Evolutionary conservation across 2,797 vertebrate species (phyloP), one percentile per base, ranked within the genome.

Genomic region (Cyprinella venusta): DNA sequence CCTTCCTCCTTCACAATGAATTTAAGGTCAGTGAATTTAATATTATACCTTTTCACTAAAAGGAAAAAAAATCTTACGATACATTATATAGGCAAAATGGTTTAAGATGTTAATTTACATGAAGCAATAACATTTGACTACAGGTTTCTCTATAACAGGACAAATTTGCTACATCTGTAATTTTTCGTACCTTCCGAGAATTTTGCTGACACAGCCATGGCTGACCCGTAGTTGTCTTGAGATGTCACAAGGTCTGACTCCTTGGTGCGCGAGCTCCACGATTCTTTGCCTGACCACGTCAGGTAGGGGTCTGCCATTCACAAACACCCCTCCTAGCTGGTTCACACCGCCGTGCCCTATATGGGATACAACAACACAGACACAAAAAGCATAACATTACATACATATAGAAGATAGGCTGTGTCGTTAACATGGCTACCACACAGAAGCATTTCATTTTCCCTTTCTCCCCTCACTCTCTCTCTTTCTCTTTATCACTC

Each of bases 281-380:
- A 99, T 99, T 93, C 97, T 95, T 93, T 99, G 98, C 94, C 98
- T 94, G 92, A 99, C 97, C 94, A 99, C 97, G 92, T 99, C 98
- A 90, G 98, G 98, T 90, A 99, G 96, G 92, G 98, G 98, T 94
- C 98, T 96, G 94, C 98, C 98, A 94, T 99, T 99, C 93, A 99
- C 98, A 95, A 99, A 99, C 95, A 98, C 98, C 95, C 98, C 98
- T 90, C 98, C 98, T 91, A 99, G 97, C 96, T 99, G 98, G 95
- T 99, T 99, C 93, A 99, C 97, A 95, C 98, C 98, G 95, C 98
- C 98, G 94, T 99, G 97, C 95, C 98, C 98, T 99, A 96, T 96
- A 96, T 97, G 96, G 97, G 95, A 96, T 87, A 96, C 94, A 96
- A 95, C 94, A 94, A 91, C 93, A 92, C 91, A 93, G 93, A 94